Conservation (phyloP, 92 coral and sea anemone genomes). For the Pocillopora grandis region DNA sequence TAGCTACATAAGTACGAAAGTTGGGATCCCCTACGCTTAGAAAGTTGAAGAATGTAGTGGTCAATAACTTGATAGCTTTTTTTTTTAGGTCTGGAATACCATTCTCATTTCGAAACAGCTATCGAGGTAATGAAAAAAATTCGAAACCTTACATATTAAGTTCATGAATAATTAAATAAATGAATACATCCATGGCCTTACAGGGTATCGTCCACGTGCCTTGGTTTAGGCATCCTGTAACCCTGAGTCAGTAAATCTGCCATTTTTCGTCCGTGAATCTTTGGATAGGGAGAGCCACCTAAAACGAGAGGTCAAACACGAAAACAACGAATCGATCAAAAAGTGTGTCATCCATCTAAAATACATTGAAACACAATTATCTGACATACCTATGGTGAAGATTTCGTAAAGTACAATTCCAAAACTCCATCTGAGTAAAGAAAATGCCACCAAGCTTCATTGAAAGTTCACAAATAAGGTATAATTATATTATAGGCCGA, state of each 20-base stretch:
- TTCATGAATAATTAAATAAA: no score
- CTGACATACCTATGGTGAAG: slow-evolving; percentile 65
- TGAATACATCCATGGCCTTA: slow-evolving; percentile 8
- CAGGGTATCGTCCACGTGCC: slow-evolving; percentile 72
- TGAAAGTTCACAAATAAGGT: not conserved
- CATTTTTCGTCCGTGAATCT: slow-evolving; percentile 36
- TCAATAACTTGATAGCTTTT: not conserved
- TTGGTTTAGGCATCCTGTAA: slow-evolving; percentile 80
- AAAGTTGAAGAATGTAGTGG: not conserved
- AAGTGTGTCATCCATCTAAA: slow-evolving; percentile 56
- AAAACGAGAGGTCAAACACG: not conserved
- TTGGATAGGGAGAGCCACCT: slow-evolving; percentile 79
- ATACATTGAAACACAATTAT: no score
- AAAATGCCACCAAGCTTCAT: not conserved
- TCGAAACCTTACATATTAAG: no score
- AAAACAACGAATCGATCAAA: not conserved
- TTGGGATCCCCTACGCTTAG: no score
- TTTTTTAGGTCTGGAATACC: not conserved
- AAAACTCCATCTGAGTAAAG: slow-evolving; percentile 62
- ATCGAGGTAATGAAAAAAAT: no score
- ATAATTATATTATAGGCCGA: no score
- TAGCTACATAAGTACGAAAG: not conserved
- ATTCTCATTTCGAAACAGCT: not conserved
- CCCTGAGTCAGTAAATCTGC: slow-evolving; percentile 55
- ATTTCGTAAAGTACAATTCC: slow-evolving; percentile 73